Percentiles rank a stretch among this genome's conserved stretches.
Conservation (phyloP, 2,113 vertebrate species). For the Rhea pennata region DNA sequence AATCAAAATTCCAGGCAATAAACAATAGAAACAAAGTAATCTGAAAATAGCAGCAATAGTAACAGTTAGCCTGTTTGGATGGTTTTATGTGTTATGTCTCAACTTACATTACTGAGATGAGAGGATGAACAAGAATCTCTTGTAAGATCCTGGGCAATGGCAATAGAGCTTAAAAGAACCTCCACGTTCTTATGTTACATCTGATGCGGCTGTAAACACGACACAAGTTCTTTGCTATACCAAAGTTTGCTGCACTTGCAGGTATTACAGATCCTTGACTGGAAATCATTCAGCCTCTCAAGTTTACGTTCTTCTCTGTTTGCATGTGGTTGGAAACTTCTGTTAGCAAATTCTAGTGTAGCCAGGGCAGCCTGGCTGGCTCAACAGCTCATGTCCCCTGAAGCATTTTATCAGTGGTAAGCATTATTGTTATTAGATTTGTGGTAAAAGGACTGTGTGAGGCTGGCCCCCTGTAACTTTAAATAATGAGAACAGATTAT, state of each 20-base stretch:
- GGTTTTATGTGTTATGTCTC: neutral
- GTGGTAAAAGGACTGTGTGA: neutral
- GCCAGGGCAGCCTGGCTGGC: neutral
- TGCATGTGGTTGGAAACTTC: neutral
- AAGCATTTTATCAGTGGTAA: rapidly evolving
- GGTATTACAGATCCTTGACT: neutral
- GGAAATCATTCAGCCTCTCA: neutral
- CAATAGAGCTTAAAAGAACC: neutral
- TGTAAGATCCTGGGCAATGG: neutral
- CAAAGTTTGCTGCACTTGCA: neutral
- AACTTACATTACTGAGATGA: neutral
- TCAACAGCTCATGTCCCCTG: neutral
- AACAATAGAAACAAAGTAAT: neutral
- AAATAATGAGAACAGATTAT: neutral
- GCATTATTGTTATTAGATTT: neutral
- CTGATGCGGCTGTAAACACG: neutral
- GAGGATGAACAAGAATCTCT: neutral
- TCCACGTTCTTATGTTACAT: neutral
- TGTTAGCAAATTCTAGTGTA: neutral
- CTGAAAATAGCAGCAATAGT: neutral
- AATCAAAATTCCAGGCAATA: neutral
- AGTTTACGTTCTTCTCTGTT: neutral
- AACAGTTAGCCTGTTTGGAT: neutral
- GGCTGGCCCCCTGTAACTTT: neutral
- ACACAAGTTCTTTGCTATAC: neutral